phyloP scores from a whole-genome alignment of 2,797 vertebrate species.

The Simalia tracyae region DNA sequence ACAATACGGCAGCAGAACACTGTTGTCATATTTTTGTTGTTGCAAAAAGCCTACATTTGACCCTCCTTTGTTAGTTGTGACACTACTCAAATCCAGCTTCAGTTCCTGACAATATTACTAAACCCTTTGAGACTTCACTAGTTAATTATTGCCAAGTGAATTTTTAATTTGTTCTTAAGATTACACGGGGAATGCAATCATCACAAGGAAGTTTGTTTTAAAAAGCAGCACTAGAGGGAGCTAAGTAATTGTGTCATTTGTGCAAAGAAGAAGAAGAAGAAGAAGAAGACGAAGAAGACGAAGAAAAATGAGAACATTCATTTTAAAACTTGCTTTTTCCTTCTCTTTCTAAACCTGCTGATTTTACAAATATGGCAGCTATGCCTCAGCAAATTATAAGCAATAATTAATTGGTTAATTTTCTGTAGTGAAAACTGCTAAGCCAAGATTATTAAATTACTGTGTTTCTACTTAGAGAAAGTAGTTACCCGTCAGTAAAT shows the following conservation, averaged over 20 bases:
- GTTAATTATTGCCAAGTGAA: constrained; percentile 77
- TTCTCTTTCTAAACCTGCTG: constrained; percentile 76
- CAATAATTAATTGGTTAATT: constrained; percentile 86
- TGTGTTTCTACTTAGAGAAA: constrained; percentile 75
- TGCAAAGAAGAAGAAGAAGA: constrained; percentile 24
- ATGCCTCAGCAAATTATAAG: constrained; percentile 84
- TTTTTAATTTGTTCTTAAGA: constrained; percentile 77
- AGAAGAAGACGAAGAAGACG: constrained; percentile 36
- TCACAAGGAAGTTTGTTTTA: constrained; percentile 71
- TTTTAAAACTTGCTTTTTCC: constrained; percentile 79
- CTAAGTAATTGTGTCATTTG: constrained; percentile 88
- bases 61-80: constrained; percentile 62
- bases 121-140: constrained; percentile 65
- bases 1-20: constrained; percentile 19
- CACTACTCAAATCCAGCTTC: constrained; percentile 58
- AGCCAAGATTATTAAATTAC: constrained; percentile 82
- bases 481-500: constrained; percentile 75
- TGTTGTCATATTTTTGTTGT: constrained; percentile 38
- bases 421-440: constrained; percentile 81
- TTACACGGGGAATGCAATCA: constrained; percentile 62
- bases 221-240: constrained; percentile 90
- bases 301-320: constrained; percentile 70
- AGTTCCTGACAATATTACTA: constrained; percentile 62
- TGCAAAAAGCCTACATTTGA: constrained; percentile 37
- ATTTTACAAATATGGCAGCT: constrained; percentile 84